Conservation (phyloP, 2,797 vertebrate species). For the Orestias chungarensis region DNA sequence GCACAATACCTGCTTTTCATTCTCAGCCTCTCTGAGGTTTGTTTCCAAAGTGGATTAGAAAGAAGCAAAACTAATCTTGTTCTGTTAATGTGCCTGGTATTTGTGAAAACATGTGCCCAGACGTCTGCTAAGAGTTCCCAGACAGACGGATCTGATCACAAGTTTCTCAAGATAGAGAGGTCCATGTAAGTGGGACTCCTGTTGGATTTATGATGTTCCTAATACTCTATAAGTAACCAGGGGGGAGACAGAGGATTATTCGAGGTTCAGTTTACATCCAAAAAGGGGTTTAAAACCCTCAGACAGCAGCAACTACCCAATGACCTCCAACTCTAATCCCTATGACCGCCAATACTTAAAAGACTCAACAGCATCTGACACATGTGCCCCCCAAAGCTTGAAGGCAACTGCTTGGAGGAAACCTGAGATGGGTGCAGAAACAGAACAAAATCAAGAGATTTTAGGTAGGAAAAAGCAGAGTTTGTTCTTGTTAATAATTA, state of each 20-base stretch:
- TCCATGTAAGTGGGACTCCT: constrained; percentile 17
- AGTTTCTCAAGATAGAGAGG: constrained; percentile 49
- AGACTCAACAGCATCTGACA: constrained; percentile 46
- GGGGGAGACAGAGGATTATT: constrained; percentile 56
- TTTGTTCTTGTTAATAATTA: background rate
- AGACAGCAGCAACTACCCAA: constrained; percentile 33
- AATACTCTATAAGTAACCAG: constrained; percentile 46
- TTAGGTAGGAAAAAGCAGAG: background rate
- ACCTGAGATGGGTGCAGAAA: background rate
- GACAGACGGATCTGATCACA: constrained; percentile 32
- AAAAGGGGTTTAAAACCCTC: constrained; percentile 54
- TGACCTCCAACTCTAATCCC: constrained; percentile 54
- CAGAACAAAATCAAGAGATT: background rate
- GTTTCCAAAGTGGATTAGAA: constrained; percentile 28
- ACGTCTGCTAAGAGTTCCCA: constrained; percentile 49
- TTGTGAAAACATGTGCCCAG: constrained; percentile 47
- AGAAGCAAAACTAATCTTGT: constrained; percentile 27
- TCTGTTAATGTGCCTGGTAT: constrained; percentile 51
- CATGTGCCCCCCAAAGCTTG: constrained; percentile 19
- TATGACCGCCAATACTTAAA: constrained; percentile 25
- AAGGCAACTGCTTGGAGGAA: constrained; percentile 15
- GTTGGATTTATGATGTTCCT: constrained; percentile 65
- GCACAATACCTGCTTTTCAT: constrained; percentile 8
- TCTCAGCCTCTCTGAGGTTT: constrained; percentile 14
- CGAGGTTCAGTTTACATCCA: constrained; percentile 65